Conservation (phyloP, 2,888 invertebrate genomes). For the Brenthis ino region DNA sequence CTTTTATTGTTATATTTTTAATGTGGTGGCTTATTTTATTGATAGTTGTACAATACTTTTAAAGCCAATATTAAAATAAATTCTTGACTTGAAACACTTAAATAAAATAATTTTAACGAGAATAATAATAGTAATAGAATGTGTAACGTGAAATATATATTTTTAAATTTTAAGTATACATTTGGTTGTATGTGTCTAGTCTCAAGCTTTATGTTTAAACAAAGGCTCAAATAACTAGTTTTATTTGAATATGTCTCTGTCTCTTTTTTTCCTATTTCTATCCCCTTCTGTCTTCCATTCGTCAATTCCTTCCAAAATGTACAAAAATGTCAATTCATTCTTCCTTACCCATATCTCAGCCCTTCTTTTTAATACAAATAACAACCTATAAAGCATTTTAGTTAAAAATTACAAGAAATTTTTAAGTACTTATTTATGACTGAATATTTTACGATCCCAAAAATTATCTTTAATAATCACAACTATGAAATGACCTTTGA, state of each 20-base stretch:
- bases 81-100: neutral
- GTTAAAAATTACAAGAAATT: neutral
- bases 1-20: neutral
- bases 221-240: conserved; percentile 14
- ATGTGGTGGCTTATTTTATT: neutral
- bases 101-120: conserved; percentile 1
- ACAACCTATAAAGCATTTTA: neutral
- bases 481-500: no score
- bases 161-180: conserved; percentile 21
- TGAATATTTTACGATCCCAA: neutral
- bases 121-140: neutral
- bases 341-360: conserved; percentile 52
- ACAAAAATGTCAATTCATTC: conserved; percentile 78
- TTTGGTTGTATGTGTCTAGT: conserved; percentile 31
- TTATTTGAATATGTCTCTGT: conserved; percentile 6
- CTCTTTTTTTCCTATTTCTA: conserved; percentile 35
- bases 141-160: neutral
- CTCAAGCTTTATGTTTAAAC: conserved; percentile 26
- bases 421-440: neutral
- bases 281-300: conserved; percentile 75
- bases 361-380: conserved; percentile 5
- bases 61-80: neutral
- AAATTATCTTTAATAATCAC: no score
- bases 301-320: conserved; percentile 80
- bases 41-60: neutral